Evolutionary conservation across 1,140 invertebrate species (phyloP).

Genomic region (Neodiprion pinetum): DNA sequence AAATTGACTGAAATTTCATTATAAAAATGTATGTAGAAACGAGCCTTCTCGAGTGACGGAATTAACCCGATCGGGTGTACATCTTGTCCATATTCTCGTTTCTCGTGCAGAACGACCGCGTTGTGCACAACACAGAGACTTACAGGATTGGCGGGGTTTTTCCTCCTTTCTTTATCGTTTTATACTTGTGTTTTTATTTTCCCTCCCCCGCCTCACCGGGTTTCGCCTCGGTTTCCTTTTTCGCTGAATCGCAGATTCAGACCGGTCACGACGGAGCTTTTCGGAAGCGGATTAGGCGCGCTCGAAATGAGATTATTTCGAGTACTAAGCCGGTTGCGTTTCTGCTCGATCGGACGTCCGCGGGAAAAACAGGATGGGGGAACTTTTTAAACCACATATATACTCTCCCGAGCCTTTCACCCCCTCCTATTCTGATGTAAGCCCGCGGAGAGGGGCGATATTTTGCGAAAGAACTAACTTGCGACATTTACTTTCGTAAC

Average conservation of each 20-base stretch:
- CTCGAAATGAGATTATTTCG: conserved; percentile 40
- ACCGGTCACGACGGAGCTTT: conserved; percentile 29
- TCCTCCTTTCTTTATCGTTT: neutral
- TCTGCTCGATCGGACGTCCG: conserved; percentile 37
- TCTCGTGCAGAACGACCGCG: too few relatives aligned
- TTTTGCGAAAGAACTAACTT: too few relatives aligned
- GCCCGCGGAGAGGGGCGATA: too few relatives aligned
- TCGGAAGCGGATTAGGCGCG: conserved; percentile 34
- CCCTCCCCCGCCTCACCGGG: neutral
- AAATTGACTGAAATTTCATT: too few relatives aligned
- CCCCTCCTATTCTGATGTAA: neutral
- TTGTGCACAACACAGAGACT: neutral
- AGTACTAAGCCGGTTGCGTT: conserved; percentile 36
- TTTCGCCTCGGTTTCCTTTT: too few relatives aligned
- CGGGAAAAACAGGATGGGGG: neutral
- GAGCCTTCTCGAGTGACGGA: too few relatives aligned
- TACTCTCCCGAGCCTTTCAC: neutral
- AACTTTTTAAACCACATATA: neutral
- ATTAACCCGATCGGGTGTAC: too few relatives aligned
- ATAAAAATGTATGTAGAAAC: too few relatives aligned
- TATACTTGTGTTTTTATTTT: neutral
- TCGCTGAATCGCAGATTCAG: neutral
- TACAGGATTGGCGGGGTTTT: neutral
- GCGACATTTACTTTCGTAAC: too few relatives aligned
- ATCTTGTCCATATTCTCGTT: too few relatives aligned